Base-by-base conservation (phyloP, 2,888 invertebrate species). In the Ephialtes manifestator region DNA sequence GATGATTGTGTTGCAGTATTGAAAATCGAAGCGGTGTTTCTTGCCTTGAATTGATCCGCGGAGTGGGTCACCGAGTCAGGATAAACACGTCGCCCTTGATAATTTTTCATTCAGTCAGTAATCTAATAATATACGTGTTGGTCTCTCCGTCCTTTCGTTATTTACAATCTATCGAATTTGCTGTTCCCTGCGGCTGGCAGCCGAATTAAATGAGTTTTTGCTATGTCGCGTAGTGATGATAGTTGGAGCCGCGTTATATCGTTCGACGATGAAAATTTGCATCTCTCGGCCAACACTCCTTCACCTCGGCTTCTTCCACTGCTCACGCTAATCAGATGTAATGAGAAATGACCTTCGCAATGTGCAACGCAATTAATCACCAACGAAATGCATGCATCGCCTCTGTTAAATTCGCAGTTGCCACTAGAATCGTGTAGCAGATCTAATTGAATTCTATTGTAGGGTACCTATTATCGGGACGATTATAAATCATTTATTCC, bases 61-160 rank as follows among this genome's bases (percentile, higher is more conserved):
- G 65, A 48, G 65, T 76, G 53, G 77, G 77, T 78, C 77, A 68
- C 58, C 43, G 58, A 68, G 77, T 68, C 77, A 58, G 18, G 28
- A 58, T 68, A 78, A 70, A 70, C 77, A 53, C 28, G 77, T n/a
- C 20, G 77, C 28, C 77, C 77, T 68, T 68, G 31, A 70, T 58
- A 13, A 58, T 78, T 68, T 68, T 68, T 68, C 68, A 46, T 58
- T 39, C 46, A 24, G 24, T 46, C 51, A 71, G n/a, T 51, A 31
- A 58, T 78, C 77, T 68, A 58, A 70, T 78, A 58, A 70, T 68
- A 58, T 39, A 39, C 65, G 10, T 8, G 10, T 24, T 55, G 46
- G 18, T 65, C 10, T 35, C 20, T 53, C 39, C 51, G 8, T 8
- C 28, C 18, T 18, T 43, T 20, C 63, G 48, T 46, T 63, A 60